Conservation (phyloP, 2,888 invertebrate genomes). For the Quadriops clusia region DNA sequence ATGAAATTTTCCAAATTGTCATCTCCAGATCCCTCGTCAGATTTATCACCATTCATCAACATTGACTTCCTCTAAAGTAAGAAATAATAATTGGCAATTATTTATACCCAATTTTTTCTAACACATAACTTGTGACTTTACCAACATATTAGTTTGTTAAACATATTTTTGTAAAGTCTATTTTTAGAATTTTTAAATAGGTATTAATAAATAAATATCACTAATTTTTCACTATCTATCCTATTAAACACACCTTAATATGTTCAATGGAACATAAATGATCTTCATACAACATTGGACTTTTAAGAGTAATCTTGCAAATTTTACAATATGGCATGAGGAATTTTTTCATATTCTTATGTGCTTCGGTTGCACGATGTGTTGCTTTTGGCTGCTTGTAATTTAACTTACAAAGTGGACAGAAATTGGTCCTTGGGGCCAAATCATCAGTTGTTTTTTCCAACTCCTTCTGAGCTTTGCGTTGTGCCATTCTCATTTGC, state of each 20-base stretch:
- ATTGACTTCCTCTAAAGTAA: no score
- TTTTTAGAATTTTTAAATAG: no score
- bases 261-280: conserved; percentile 74
- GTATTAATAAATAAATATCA: no score
- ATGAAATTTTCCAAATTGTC: conserved; percentile 75
- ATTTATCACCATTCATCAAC: conserved; percentile 31
- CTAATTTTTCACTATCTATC: no score
- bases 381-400: conserved; percentile 47
- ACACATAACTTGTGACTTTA: no score
- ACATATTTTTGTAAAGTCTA: no score
- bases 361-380: conserved; percentile 68
- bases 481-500: conserved; percentile 68
- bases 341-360: conserved; percentile 76
- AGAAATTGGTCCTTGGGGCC: conserved; percentile 33
- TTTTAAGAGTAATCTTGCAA: conserved; percentile 66
- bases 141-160: no score
- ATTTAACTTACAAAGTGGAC: conserved; percentile 35
- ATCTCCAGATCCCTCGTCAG: conserved; percentile 46
- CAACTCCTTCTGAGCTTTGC: conserved; percentile 66
- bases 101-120: no score
- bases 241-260: conserved; percentile 49
- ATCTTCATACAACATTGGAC: conserved; percentile 75
- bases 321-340: conserved; percentile 70
- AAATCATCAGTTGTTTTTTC: conserved; percentile 58
- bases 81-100: no score